A percentile compares a stretch with the other conserved stretches of the same genome.
Evolutionary conservation across 2,113 vertebrate species (phyloP).

Genomic region (Panthera tigris): DNA sequence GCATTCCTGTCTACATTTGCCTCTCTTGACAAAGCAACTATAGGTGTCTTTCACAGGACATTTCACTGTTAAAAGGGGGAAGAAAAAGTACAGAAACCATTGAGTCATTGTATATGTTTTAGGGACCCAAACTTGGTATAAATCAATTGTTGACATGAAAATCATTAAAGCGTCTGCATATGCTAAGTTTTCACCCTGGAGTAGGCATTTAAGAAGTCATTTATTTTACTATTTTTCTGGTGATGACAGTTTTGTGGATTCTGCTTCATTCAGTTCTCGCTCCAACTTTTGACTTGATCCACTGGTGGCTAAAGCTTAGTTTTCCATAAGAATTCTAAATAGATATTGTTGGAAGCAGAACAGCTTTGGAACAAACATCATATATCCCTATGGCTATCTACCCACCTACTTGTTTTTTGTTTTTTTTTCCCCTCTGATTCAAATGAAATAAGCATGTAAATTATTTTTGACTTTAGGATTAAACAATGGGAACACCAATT

Average conservation of each 20-base stretch:
- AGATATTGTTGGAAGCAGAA: neutral
- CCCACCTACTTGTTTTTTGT: neutral
- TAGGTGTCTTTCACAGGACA: conserved; percentile 32
- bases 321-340: neutral
- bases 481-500: neutral
- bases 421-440: neutral
- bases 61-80: conserved; percentile 40
- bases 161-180: neutral
- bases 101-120: neutral
- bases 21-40: neutral
- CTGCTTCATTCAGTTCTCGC: neutral
- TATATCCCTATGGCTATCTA: neutral
- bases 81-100: neutral
- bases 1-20: neutral
- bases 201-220: neutral
- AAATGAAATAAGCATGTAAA: neutral
- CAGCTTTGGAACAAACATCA: neutral
- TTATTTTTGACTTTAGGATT: neutral
- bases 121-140: neutral
- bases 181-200: neutral
- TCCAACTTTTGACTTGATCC: neutral
- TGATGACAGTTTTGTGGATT: neutral
- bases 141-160: neutral
- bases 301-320: neutral
- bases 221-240: neutral